phyloP scores from a whole-genome alignment of 92 coral and sea anemone species.

The Heliopora coerulea region DNA sequence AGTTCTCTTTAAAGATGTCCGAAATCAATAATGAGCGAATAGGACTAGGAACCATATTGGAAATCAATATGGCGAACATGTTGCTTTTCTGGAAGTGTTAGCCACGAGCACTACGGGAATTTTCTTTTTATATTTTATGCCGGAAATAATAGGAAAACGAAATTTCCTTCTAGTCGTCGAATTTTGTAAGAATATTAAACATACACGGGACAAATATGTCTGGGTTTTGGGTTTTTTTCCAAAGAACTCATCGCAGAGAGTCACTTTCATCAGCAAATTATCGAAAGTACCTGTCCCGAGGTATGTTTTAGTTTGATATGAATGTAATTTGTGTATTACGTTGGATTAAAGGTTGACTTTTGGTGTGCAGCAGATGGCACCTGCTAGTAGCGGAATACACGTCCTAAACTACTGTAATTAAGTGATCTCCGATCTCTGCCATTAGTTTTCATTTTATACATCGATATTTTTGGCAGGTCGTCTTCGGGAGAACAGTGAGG shows the following conservation, averaged over 20 bases:
- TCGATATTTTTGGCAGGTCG: neutral
- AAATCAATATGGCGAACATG: conserved; percentile 31
- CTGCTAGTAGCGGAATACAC: no score
- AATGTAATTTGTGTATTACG: neutral
- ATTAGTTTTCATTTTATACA: neutral
- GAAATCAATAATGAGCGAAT: neutral
- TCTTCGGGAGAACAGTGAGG: neutral
- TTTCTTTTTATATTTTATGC: neutral
- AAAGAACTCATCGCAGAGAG: neutral
- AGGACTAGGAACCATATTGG: neutral
- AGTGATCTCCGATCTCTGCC: no score
- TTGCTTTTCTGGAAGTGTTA: no score
- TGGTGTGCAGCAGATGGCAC: no score
- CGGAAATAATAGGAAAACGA: neutral
- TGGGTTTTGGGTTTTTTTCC: neutral
- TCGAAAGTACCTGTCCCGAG: neutral
- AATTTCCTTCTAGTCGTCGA: neutral
- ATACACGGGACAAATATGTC: neutral
- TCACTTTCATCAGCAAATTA: neutral
- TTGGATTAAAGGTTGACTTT: neutral
- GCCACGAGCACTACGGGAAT: neutral
- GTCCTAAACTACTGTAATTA: no score
- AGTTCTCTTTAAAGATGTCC: no score
- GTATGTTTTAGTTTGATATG: conserved; percentile 12
- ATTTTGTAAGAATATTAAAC: neutral